Evolutionary conservation across 2,113 vertebrate species (phyloP).

Genomic region (Callipepla californica): DNA sequence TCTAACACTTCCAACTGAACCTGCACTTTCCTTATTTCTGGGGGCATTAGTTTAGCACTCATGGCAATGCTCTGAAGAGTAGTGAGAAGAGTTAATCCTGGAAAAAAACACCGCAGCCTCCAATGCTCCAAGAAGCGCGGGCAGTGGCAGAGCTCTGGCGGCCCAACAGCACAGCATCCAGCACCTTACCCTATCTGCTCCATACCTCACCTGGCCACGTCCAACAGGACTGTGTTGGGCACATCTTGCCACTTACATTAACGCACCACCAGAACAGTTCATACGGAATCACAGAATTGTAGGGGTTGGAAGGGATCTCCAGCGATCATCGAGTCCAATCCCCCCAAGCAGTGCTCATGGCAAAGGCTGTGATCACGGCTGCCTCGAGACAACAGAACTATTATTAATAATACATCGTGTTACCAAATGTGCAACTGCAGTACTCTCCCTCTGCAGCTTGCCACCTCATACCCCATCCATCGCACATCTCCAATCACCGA

Average conservation of each 20-base stretch:
- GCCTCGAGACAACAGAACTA: too few relatives aligned
- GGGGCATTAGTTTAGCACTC: conserved; percentile 54
- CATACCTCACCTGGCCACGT: too few relatives aligned
- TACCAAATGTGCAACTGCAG: background rate
- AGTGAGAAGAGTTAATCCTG: conserved; percentile 17
- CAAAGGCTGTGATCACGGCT: too few relatives aligned
- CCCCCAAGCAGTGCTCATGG: too few relatives aligned
- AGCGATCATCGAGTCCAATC: too few relatives aligned
- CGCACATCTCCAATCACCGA: background rate
- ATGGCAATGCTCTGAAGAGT: conserved; percentile 15
- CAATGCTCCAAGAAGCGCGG: background rate
- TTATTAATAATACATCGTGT: too few relatives aligned
- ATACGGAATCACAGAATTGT: background rate
- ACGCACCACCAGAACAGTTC: background rate
- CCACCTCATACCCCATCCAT: conserved; percentile 5
- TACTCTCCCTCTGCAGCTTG: background rate
- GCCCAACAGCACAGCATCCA: too few relatives aligned
- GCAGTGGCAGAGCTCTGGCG: too few relatives aligned
- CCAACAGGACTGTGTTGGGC: too few relatives aligned
- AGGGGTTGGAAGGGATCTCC: too few relatives aligned
- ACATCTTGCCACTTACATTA: background rate
- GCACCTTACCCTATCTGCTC: too few relatives aligned
- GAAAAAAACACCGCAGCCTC: background rate
- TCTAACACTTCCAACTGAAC: conserved; percentile 11
- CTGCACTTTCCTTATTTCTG: conserved; percentile 23